Base-by-base conservation (phyloP, 2,888 invertebrate genomes). In the Amphipoea oculea region DNA sequence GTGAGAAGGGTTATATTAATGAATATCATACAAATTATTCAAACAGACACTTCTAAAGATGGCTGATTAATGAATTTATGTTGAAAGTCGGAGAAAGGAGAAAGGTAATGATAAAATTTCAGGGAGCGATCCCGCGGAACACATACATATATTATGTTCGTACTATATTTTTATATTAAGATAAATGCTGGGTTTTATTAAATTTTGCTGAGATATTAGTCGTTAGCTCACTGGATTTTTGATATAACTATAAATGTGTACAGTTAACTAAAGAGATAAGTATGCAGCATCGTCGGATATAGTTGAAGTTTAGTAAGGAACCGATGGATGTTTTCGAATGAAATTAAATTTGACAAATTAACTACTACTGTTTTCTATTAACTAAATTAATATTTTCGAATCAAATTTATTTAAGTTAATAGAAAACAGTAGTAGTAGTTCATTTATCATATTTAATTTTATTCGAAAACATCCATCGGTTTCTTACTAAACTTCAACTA, bases 1-100 rank as follows among this genome's bases (percentile, higher is more conserved):
- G 81, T 89, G 89, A 89, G 81, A 73, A 88, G 88, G 89, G 89
- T 89, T 80, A 84, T 83, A 89, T 88, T 88, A 89, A 89, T 88
- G 81, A 83, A 86, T 79, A 79, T 79, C 73, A 82, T 76, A 85
- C 81, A 79, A 85, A 89, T 86, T 84, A 89, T 89, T 88, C 79
- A 88, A 74, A 76, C 66, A 78, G 57, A 80, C 65, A 74, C 63
- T 76, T 77, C 77, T 73, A 73, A 81, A 84, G 78, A 87, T 82
- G 73, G 51, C 71, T 88, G 83, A 88, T 81, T 89, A 87, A 86
- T 87, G 82, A 79, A 79, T 78, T 77, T 82, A 45, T 57, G 36
- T 75, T 45, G 68, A 73, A 87, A 82, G 40, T 36, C 54, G n/a
- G 36, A 62, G 45, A 63, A 73, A 73, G 62, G 48, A 65, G 51